Evolutionary conservation across 2,797 vertebrate genomes (phyloP).

Genomic region (Crax fasciolata): DNA sequence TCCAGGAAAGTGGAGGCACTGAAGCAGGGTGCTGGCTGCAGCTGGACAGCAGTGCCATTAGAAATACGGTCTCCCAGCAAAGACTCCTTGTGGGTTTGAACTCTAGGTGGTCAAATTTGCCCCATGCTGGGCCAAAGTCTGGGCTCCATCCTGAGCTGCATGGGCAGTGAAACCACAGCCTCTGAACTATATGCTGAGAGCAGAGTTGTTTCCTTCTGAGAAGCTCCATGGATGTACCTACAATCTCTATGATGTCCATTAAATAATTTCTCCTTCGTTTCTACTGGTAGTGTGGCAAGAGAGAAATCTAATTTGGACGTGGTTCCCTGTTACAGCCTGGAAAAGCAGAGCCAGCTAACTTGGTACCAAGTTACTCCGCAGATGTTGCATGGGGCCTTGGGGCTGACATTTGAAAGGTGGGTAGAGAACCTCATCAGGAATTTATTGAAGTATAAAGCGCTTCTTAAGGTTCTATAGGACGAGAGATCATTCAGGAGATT

Average conservation of each 20-base stretch:
- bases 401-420: neutral
- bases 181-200: neutral
- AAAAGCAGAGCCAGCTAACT: neutral
- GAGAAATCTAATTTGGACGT: neutral
- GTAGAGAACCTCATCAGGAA: neutral
- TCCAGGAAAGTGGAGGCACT: neutral
- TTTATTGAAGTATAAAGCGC: neutral
- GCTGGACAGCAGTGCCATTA: neutral
- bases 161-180: neutral
- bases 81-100: neutral
- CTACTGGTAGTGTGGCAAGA: neutral
- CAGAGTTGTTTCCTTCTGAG: neutral
- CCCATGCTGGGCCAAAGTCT: neutral
- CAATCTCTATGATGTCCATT: neutral
- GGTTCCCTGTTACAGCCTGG: neutral
- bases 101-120: neutral
- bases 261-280: neutral
- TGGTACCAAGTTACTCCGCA: neutral
- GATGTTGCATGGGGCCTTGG: neutral
- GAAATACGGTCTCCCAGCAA: neutral
- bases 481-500: neutral
- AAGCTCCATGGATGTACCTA: neutral
- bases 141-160: neutral
- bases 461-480: neutral
- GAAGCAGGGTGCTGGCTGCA: neutral